Conservation (phyloP, 1,140 invertebrate species). For the Chrysoperla carnea region DNA sequence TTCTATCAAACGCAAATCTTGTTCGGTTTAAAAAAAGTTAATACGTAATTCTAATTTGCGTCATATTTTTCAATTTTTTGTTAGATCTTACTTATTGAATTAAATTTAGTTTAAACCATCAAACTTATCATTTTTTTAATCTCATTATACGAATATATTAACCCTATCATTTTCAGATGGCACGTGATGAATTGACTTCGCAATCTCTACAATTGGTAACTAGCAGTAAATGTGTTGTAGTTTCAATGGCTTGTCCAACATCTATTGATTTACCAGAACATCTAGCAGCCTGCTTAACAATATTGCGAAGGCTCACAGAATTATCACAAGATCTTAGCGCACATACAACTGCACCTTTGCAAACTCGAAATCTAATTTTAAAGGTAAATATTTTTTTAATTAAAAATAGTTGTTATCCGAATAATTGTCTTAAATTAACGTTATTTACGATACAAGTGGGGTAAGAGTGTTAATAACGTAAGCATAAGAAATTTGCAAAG, state of each 20-base stretch:
- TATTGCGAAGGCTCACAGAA: constrained; percentile 45
- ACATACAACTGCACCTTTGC: constrained; percentile 53
- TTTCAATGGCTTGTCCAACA: constrained; percentile 47
- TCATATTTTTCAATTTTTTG: background rate
- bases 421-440: too few species aligned
- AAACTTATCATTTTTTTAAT: background rate
- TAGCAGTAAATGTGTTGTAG: constrained; percentile 65
- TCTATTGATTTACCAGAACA: constrained; percentile 38
- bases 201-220: constrained; percentile 67
- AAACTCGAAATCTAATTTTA: constrained; percentile 59
- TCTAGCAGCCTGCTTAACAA: constrained; percentile 47
- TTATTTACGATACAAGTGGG: too few species aligned
- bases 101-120: background rate
- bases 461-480: too few species aligned
- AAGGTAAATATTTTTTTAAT: constrained; percentile 36
- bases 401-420: too few species aligned
- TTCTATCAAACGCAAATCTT: too few species aligned
- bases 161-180: constrained; percentile 25
- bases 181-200: constrained; percentile 57
- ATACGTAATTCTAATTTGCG: background rate
- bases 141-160: constrained; percentile 4
- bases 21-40: too few species aligned
- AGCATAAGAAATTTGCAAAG: too few species aligned
- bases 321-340: constrained; percentile 52
- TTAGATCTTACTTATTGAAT: background rate